Base-by-base conservation (phyloP, 1,140 invertebrate species). In the Eupristina koningsbergeri region DNA sequence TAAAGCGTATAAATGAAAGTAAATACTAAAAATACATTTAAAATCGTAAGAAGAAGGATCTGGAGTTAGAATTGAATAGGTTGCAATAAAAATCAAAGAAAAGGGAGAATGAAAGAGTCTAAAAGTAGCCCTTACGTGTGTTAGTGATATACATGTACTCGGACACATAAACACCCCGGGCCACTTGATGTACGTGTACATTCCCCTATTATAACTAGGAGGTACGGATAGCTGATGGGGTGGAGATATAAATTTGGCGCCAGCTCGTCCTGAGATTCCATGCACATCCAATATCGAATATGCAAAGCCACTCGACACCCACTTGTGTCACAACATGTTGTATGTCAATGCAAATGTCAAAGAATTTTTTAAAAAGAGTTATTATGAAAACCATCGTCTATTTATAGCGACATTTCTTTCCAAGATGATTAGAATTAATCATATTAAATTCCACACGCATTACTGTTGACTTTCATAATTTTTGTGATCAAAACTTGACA, bases 171-270 rank as follows among this genome's bases (percentile, higher is more conserved):
- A 69, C 26, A 69, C n/a, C 64, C 29, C 31, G 15, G 13, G 39
- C 80, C n/a, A 47, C 80, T 81, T 39, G 34, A 73, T 81, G 26
- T 31, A 39, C 77, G 19, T 29, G 3, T 19, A n/a, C 73, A n/a
- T n/a, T n/a, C n/a, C n/a, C n/a, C n/a, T n/a, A n/a, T 11, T 58
- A 11, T 75, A 74, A 75, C 73, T 41, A 41, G 67, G 7, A 41
- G 39, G 13, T 1, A n/a, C 41, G 67, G 15, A 61, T 86, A 87
- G 84, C 86, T 87, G 87, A 91, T 89, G 86, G 87, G 85, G 87
- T 86, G 81, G 86, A 85, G 86, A 90, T 88, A 91, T 89, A 89
- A 88, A 87, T 79, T 85, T 86, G 90, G 89, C 88, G 89, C 89
- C 89, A 88, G 88, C 79, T 80, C 84, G 86, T 86, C 86, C 50